phyloP scores from a whole-genome alignment of 2,888 invertebrate genomes.

The Dynastes hyllus region DNA sequence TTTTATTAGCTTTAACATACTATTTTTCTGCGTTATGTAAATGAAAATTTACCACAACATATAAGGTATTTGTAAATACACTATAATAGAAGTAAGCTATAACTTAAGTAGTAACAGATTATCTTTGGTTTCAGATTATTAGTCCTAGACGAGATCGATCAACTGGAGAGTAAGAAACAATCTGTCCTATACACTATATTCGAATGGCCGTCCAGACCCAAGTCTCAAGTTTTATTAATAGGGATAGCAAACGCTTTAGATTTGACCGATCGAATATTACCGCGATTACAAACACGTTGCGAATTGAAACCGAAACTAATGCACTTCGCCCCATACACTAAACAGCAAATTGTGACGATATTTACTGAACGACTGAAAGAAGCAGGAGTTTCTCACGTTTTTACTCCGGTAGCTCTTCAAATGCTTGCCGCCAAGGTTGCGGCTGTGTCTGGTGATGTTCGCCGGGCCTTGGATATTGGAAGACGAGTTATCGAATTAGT shows the following conservation, averaged over 20 bases:
- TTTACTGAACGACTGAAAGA: constrained; percentile 84
- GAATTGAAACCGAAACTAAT: constrained; percentile 84
- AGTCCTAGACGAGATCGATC: constrained; percentile 96
- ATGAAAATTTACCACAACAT: too few relatives aligned
- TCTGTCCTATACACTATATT: constrained; percentile 94
- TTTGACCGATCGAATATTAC: constrained; percentile 91
- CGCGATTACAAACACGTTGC: constrained; percentile 86
- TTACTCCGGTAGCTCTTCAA: constrained; percentile 89
- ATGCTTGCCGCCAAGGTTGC: constrained; percentile 96
- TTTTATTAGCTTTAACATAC: too few relatives aligned
- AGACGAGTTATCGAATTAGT: constrained; percentile 89
- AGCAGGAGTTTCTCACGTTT: constrained; percentile 80
- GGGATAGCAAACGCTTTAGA: constrained; percentile 98
- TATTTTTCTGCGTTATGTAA: too few relatives aligned
- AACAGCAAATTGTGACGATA: constrained; percentile 91
- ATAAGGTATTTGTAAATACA: too few relatives aligned
- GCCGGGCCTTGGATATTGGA: constrained; percentile 96
- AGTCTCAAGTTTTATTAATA: constrained; percentile 84
- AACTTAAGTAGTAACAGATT: too few relatives aligned
- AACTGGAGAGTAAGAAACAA: constrained; percentile 88
- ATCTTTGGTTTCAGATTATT: constrained; percentile 75
- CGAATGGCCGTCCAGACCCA: constrained; percentile 87
- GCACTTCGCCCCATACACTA: constrained; percentile 94
- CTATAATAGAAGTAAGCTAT: too few relatives aligned
- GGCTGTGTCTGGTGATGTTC: constrained; percentile 94